Evolutionary conservation across 1,140 invertebrate species (phyloP).

Genomic region (Drosophila simulans): DNA sequence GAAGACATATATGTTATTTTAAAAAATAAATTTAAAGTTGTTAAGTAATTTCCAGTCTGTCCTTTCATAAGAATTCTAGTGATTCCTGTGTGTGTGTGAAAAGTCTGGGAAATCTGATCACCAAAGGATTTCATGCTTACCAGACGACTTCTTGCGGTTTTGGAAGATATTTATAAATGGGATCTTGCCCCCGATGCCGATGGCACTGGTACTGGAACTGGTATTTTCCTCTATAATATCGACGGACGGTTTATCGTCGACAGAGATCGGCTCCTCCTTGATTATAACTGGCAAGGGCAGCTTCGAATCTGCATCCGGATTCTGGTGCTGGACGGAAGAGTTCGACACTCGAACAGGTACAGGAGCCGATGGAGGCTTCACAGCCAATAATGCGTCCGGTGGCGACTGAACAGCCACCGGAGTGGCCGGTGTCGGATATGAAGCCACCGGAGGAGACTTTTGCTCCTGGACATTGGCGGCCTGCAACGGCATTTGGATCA

Average conservation of each 20-base stretch:
- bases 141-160: conserved; percentile 81
- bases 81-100: no score
- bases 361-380: background rate
- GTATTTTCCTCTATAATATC: conserved; percentile 14
- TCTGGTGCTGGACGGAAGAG: background rate
- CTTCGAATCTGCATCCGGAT: background rate
- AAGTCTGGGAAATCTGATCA: no score
- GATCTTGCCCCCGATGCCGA: conserved; percentile 58
- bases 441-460: background rate
- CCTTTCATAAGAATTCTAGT: no score
- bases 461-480: background rate
- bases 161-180: conserved; percentile 80
- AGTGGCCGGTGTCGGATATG: no score
- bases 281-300: conserved; percentile 33
- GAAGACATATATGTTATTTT: no score
- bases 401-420: background rate
- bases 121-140: conserved; percentile 24
- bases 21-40: no score
- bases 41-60: no score
- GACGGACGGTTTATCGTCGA: background rate
- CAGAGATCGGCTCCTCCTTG: conserved; percentile 15
- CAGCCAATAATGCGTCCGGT: no score
- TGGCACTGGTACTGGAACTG: conserved; percentile 17
- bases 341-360: background rate
- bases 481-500: conserved; percentile 29